Base-by-base conservation (phyloP, 2,113 vertebrate genomes). In the Catharus bicknelli region DNA sequence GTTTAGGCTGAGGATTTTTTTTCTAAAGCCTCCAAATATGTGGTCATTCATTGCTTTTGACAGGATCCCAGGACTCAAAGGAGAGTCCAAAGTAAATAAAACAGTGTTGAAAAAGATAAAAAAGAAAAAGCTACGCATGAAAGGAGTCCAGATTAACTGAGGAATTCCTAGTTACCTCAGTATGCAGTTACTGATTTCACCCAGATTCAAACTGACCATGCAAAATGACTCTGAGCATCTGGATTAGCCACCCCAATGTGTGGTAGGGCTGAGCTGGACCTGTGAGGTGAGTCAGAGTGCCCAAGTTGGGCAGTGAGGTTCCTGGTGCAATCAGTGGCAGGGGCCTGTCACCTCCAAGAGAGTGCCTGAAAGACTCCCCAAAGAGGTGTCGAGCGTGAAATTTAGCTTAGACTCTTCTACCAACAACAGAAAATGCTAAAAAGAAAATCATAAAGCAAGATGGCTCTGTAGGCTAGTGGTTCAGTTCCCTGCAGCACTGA, bases 281-380 rank as follows among this genome's bases (percentile, higher is more conserved):
- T 20, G 9, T 36, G 36, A 58, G 50, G 13, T 2, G 9, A 63
- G 11, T 42, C 34, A 38, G 10, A 63, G 23, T 0, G 1, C 58
- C 43, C 16, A 43, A 36, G 4, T 0, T 57, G 30, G 27, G 17
- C 16, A 25, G 16, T 4, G 26, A 26, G 2, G 6, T 4, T 77
- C 1, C 1, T 73, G 48, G 8, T 40, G 42, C 32, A 21, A 22
- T 42, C 29, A 61, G 5, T 30, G 10, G 16, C 20, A 66, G 61
- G 51, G 66, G 9, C 5, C 13, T 5, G 1, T 55, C 43, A 51
- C 22, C 16, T 63, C 32, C 22, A 50, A 11, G 22, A 79, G 21
- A 32, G 29, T 25, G 5, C 10, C 26, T 64, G 21, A 57, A n/a
- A n/a, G n/a, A 38, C 26, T 64, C 26, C 67, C 45, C 63, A 43